Percentiles rank a stretch among this genome's conserved stretches.
These are phyloP conservation scores for Lampris incognitus DNA, from an alignment of 2,113 vertebrate genomes.

Conservation along the genomic window DNA sequence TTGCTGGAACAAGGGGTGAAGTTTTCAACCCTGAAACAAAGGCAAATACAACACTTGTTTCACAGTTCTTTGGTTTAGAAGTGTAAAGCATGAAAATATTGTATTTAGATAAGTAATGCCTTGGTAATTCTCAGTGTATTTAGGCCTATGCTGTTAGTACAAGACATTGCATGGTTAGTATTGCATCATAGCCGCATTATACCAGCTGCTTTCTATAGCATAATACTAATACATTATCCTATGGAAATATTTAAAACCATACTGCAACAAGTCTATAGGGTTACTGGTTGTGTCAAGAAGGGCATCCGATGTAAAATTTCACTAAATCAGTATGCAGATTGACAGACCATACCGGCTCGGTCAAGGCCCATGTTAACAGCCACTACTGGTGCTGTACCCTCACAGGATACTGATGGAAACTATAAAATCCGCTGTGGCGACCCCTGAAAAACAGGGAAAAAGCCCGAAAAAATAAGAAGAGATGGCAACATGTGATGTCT, in stretches of 20 bases:
- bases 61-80: background rate
- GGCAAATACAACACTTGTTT: background rate
- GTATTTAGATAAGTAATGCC: no score
- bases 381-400: no score
- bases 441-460: no score
- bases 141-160: background rate
- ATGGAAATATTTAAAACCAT: background rate
- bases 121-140: background rate
- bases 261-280: background rate
- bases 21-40: conserved; percentile 51
- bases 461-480: no score
- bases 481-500: background rate
- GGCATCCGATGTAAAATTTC: no score
- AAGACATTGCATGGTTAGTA: background rate
- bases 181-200: background rate
- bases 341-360: no score
- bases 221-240: conserved; percentile 13
- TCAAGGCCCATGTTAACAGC: no score
- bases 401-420: no score
- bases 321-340: no score
- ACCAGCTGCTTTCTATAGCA: background rate
- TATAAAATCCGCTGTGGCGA: no score
- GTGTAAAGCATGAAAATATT: no score
- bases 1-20: background rate
- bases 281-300: no score